Evolutionary conservation across 2,888 invertebrate species (phyloP).

Genomic region (Drosophila neonasuta): DNA sequence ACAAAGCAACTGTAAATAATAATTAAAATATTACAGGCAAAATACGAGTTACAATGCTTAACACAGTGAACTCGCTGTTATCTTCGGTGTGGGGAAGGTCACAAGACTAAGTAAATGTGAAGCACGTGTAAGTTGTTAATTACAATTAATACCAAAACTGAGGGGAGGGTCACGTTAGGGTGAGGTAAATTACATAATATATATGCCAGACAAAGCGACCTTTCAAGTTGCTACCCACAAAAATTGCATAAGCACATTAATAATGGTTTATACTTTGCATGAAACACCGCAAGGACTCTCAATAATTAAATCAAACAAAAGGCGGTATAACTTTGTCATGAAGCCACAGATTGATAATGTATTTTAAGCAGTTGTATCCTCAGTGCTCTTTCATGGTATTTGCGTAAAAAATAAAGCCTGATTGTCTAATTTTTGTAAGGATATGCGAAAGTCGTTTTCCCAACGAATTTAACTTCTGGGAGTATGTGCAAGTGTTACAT

Average conservation of each 20-base stretch:
- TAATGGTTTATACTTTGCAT: slow-evolving; percentile 11
- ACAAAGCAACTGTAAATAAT: slow-evolving; percentile 48
- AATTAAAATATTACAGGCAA: slow-evolving; percentile 47
- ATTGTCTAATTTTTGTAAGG: background rate
- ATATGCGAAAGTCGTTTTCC: background rate
- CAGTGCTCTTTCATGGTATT: too few species aligned
- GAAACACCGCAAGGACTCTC: background rate
- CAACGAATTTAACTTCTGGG: background rate
- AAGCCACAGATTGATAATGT: too few species aligned
- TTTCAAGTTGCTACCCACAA: slow-evolving; percentile 42
- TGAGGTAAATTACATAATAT: slow-evolving; percentile 18
- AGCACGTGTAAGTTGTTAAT: slow-evolving; percentile 74
- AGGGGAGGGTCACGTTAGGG: background rate
- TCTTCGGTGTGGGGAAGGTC: slow-evolving; percentile 39
- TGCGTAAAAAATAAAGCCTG: too few species aligned
- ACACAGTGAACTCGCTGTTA: slow-evolving; percentile 5
- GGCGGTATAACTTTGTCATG: background rate
- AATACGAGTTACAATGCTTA: slow-evolving; percentile 14
- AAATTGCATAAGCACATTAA: slow-evolving; percentile 13
- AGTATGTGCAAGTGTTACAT: background rate
- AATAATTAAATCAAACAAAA: background rate
- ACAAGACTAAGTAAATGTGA: slow-evolving; percentile 36
- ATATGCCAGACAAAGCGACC: slow-evolving; percentile 22
- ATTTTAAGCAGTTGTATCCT: too few species aligned
- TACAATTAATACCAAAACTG: slow-evolving; percentile 53